Evolutionary conservation across 2,797 vertebrate species (phyloP), one percentile per base, ranked within the genome.

Genomic region (Danio aesculapii): DNA sequence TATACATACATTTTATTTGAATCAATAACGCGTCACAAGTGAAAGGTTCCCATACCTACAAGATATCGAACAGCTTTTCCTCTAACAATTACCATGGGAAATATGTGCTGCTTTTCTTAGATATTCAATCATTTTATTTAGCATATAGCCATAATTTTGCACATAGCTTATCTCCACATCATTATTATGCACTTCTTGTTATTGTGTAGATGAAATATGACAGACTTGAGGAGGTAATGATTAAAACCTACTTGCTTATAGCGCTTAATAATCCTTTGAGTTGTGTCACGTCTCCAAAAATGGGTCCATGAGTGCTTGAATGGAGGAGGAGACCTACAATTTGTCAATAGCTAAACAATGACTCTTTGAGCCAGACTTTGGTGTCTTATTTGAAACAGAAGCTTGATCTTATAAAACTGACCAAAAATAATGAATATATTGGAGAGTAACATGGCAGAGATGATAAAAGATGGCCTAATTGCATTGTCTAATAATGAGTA

Each of bases 361-460:
- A 19, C 49, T 19, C 16, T 68, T 59, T 47, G 11, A 77, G 43
- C 44, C 47, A 79, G 72, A 68, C 49, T 77, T 79, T 77, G 81
- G 77, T 66, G 47, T 44, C 13, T 49, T 47, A 53, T 64, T 58
- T 76, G 30, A 49, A 77, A 67, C 64, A 66, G 49, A 75, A 59
- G 64, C 50, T 80, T 69, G 72, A 73, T 82, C 61, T 79, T 69
- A 57, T 68, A 49, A 55, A 78, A 68, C 49, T 55, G 49, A 53
- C 53, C 30, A 12, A 58, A 83, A 86, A 77, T 77, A 30, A 66
- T 49, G 19, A 59, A 63, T 75, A 50, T 49, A 80, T 67, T 77
- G 58, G 47, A 82, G 6, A 49, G 68, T 21, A 55, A 79, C 75
- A 74, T 68, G 72, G 50, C 39, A 55, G 70, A 77, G 67, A 70